phyloP scores from a whole-genome alignment of 2,113 vertebrate genomes.

The Irena cyanogastra region DNA sequence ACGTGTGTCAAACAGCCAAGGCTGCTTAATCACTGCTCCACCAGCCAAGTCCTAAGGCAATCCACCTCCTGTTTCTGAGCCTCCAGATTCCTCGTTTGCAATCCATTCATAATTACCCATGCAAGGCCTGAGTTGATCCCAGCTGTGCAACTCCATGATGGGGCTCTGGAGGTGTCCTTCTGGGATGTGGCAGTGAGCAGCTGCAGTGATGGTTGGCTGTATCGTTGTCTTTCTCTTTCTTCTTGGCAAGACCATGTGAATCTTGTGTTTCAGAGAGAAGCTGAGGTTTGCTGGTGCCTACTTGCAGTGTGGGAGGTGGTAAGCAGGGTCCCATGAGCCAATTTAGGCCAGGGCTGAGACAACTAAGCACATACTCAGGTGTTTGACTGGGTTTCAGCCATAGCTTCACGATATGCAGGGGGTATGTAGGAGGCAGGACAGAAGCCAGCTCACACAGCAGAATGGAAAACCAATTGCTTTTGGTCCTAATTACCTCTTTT shows the following conservation, averaged over 20 bases:
- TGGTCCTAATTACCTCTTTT: neutral
- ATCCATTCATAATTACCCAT: accelerated
- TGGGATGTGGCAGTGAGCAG: neutral
- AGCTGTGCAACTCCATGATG: neutral
- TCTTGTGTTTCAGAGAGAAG: neutral
- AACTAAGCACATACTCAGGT: neutral
- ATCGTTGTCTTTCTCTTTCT: neutral
- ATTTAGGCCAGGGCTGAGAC: neutral
- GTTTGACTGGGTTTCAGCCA: neutral
- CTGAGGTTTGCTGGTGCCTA: neutral
- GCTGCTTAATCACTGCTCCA: neutral
- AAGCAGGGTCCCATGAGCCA: neutral
- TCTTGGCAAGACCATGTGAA: accelerated
- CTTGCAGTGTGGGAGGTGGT: neutral
- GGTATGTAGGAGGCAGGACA: neutral
- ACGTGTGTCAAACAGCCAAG: neutral
- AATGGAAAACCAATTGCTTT: neutral
- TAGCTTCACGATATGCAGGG: neutral
- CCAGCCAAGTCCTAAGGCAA: neutral
- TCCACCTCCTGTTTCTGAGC: neutral
- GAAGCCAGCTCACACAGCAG: neutral
- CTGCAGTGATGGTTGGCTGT: neutral
- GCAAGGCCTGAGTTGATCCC: neutral
- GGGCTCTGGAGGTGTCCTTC: neutral
- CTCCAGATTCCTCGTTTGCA: neutral